Evolutionary conservation across 2,888 invertebrate species (phyloP).

Genomic region (Elmis aenea): DNA sequence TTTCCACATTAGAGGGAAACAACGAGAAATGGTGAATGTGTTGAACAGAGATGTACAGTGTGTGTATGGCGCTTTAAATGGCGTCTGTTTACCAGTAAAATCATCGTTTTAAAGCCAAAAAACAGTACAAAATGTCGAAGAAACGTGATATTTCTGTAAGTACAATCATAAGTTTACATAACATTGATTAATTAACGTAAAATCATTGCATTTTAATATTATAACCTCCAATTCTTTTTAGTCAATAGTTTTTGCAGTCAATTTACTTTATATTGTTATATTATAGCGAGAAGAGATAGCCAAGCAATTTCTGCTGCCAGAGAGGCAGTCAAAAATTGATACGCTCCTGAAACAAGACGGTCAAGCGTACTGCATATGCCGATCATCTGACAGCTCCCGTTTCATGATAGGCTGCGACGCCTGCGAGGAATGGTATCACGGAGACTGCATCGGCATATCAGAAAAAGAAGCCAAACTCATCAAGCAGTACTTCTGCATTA

Average conservation of each 20-base stretch:
- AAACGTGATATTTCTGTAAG: constrained; percentile 35
- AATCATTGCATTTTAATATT: not conserved
- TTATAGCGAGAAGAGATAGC: constrained; percentile 82
- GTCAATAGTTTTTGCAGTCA: too few relatives aligned
- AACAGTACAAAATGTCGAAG: constrained; percentile 32
- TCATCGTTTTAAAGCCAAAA: too few relatives aligned
- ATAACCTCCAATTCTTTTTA: too few relatives aligned
- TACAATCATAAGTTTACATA: constrained; percentile 2
- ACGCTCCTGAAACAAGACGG: constrained; percentile 83
- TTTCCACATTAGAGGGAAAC: not conserved
- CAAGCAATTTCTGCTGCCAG: constrained; percentile 81
- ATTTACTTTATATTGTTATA: too few relatives aligned
- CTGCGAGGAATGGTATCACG: constrained; percentile 99
- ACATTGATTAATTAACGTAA: not conserved
- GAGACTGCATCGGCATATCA: constrained; percentile 93
- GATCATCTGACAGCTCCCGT: constrained; percentile 86
- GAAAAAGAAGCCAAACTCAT: constrained; percentile 90
- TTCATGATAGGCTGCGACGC: constrained; percentile 99
- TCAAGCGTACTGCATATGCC: constrained; percentile 91
- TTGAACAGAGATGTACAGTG: too few relatives aligned
- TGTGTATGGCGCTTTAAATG: too few relatives aligned
- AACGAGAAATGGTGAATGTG: not conserved
- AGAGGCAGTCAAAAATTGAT: constrained; percentile 86
- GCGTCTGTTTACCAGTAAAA: too few relatives aligned
- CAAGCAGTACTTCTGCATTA: constrained; percentile 87